A percentile compares a stretch with the other conserved stretches of the same genome.
phyloP scores from a whole-genome alignment of 2,113 vertebrate genomes.

The Coryphaenoides rupestris region DNA sequence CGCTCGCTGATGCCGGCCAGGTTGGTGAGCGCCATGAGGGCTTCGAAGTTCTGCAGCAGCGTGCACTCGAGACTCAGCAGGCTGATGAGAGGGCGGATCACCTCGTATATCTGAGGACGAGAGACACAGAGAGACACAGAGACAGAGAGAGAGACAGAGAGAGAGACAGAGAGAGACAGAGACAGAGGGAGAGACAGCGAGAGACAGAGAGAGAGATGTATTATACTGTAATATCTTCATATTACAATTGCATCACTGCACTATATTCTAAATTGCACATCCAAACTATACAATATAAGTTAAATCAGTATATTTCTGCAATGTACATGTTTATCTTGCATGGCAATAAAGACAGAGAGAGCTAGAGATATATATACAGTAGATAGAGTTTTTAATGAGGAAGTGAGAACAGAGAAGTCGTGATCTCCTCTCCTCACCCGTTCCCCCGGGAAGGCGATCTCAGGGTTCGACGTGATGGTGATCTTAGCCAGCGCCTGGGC shows the following conservation, averaged over 20 bases:
- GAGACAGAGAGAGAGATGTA: not conserved
- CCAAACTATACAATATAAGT: no score
- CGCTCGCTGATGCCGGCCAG: slow-evolving; percentile 90
- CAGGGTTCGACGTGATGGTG: slow-evolving; percentile 91
- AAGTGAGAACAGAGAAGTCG: not conserved
- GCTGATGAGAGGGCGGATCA: slow-evolving; percentile 86
- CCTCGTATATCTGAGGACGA: slow-evolving; percentile 85
- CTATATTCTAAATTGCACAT: no score
- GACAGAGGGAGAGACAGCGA: no score
- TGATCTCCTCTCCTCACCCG: slow-evolving; percentile 69
- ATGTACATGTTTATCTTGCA: no score
- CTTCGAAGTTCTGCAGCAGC: slow-evolving; percentile 93
- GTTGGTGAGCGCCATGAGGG: slow-evolving; percentile 95
- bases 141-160: not conserved
- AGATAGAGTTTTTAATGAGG: not conserved
- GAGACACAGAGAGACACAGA: no score
- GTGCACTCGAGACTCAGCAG: slow-evolving; percentile 83
- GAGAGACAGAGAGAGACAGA: not conserved
- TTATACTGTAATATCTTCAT: no score
- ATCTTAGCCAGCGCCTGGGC: slow-evolving; percentile 95
- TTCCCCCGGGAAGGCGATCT: slow-evolving; percentile 95
- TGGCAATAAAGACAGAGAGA: no score
- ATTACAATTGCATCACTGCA: no score
- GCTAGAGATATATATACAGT: no score
- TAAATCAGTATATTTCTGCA: no score